phyloP scores from a whole-genome alignment of 35 echinoderm and acorn worm species.

The Apostichopus californicus region DNA sequence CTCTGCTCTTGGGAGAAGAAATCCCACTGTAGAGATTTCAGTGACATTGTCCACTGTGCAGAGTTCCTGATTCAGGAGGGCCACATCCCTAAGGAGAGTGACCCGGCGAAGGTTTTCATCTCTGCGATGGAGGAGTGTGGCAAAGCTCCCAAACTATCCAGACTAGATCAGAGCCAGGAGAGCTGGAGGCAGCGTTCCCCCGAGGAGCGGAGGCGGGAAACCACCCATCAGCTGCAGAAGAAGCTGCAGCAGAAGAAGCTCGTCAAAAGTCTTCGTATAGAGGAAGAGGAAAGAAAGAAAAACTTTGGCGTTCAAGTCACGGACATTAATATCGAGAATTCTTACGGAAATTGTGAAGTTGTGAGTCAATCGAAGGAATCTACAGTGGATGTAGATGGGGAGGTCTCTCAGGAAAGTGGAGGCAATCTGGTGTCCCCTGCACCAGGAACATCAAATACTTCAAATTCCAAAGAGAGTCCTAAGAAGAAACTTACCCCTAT shows the following conservation, averaged over 20 bases:
- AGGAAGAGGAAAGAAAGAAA: slow-evolving; percentile 57
- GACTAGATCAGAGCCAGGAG: slow-evolving; percentile 37
- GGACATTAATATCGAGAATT: slow-evolving; percentile 29
- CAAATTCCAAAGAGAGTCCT: slow-evolving; percentile 86
- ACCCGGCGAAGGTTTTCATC: slow-evolving; percentile 31
- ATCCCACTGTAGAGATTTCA: neutral
- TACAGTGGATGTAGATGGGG: neutral
- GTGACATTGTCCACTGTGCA: slow-evolving; percentile 40
- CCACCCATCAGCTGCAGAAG: slow-evolving; percentile 68
- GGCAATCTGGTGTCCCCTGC: slow-evolving; percentile 22
- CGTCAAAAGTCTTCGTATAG: slow-evolving; percentile 54
- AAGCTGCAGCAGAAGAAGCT: slow-evolving; percentile 76
- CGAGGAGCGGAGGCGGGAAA: slow-evolving; percentile 76
- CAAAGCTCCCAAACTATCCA: slow-evolving; percentile 38
- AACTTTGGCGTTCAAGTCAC: slow-evolving; percentile 47
- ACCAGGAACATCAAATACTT: neutral
- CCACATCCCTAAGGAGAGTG: slow-evolving; percentile 44
- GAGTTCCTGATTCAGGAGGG: slow-evolving; percentile 50
- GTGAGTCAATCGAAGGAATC: neutral
- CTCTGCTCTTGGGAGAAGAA: slow-evolving; percentile 46
- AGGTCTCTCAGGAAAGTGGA: neutral
- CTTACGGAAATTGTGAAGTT: slow-evolving; percentile 1
- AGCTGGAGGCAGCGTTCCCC: slow-evolving; percentile 43
- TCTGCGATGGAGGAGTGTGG: slow-evolving; percentile 39
- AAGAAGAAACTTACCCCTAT: slow-evolving; percentile 88